Percentiles rank a stretch among this genome's conserved stretches.
These are phyloP conservation scores for Oxytorus armatus DNA, from an alignment of 2,888 invertebrate species.

Conservation along the genomic window DNA sequence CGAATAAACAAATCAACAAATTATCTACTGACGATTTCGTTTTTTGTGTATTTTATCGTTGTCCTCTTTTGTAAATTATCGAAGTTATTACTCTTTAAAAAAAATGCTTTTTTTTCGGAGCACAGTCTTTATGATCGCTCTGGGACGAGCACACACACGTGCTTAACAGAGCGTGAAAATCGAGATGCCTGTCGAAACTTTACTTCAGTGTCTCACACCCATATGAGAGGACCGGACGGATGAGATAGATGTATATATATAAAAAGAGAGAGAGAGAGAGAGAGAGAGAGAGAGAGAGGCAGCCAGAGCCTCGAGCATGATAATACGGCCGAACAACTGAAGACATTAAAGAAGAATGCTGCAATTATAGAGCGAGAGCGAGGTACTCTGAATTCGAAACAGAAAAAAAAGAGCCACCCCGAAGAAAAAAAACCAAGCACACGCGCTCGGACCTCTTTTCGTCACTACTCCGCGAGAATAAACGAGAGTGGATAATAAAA, in stretches of 20 bases:
- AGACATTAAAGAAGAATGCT: slow-evolving; percentile 63
- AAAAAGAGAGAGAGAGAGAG: too few relatives aligned
- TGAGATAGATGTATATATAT: too few relatives aligned
- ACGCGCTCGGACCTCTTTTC: slow-evolving; percentile 42
- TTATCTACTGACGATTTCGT: background rate
- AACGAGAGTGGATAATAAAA: slow-evolving; percentile 36
- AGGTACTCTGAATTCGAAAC: slow-evolving; percentile 44
- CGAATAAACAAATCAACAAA: slow-evolving; percentile 27
- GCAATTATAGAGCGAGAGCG: slow-evolving; percentile 52
- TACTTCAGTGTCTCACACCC: slow-evolving; percentile 21
- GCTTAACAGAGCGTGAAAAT: slow-evolving; percentile 66
- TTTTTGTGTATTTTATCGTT: background rate
- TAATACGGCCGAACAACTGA: slow-evolving; percentile 47
- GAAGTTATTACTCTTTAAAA: slow-evolving; percentile 19
- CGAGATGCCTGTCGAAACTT: slow-evolving; percentile 60
- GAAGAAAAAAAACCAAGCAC: slow-evolving; percentile 31
- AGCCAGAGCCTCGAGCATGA: background rate
- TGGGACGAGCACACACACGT: slow-evolving; percentile 39
- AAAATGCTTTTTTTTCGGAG: background rate
- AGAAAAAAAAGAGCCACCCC: slow-evolving; percentile 22
- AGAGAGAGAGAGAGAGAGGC: background rate
- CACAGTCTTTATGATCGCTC: slow-evolving; percentile 45
- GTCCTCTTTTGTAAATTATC: slow-evolving; percentile 10
- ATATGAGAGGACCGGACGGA: slow-evolving; percentile 1
- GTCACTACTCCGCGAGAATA: background rate